Conservation (phyloP, 2,888 invertebrate species). For the Cordilura impudica region DNA sequence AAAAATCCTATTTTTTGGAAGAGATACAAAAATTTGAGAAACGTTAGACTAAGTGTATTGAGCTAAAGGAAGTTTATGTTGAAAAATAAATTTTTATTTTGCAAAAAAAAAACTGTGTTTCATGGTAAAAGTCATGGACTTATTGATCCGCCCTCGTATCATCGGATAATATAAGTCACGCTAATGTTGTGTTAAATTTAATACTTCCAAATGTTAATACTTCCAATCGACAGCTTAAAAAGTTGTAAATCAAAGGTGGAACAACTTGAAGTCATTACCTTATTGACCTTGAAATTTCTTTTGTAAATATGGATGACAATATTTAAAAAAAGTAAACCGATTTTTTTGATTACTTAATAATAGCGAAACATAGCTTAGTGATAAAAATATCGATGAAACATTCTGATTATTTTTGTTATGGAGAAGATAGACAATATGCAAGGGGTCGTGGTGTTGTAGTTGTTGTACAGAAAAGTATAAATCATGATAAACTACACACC, state of each 20-base stretch:
- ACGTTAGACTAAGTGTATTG: too few species aligned
- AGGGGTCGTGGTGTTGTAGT: conserved; percentile 50
- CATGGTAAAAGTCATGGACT: too few species aligned
- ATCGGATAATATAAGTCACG: too few species aligned
- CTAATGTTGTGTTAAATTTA: too few species aligned
- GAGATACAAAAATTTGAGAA: too few species aligned
- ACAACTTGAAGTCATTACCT: conserved; percentile 6
- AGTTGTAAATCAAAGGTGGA: neutral
- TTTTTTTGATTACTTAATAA: conserved; percentile 39
- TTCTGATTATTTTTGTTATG: conserved; percentile 42
- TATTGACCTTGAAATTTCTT: conserved; percentile 19
- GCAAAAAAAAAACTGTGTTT: too few species aligned
- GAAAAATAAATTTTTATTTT: too few species aligned
- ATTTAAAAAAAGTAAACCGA: conserved; percentile 13
- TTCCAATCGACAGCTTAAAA: conserved; percentile 4
- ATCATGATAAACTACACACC: conserved; percentile 19
- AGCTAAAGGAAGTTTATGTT: too few species aligned
- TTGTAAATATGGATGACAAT: conserved; percentile 14
- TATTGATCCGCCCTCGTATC: too few species aligned
- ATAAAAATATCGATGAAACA: conserved; percentile 36
- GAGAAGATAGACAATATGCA: conserved; percentile 35
- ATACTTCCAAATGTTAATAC: too few species aligned
- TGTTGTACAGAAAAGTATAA: conserved; percentile 29
- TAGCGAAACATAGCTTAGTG: conserved; percentile 45
- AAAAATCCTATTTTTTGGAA: too few species aligned